Conservation (phyloP, 2,797 vertebrate species). For the Gobio occitaniae region DNA sequence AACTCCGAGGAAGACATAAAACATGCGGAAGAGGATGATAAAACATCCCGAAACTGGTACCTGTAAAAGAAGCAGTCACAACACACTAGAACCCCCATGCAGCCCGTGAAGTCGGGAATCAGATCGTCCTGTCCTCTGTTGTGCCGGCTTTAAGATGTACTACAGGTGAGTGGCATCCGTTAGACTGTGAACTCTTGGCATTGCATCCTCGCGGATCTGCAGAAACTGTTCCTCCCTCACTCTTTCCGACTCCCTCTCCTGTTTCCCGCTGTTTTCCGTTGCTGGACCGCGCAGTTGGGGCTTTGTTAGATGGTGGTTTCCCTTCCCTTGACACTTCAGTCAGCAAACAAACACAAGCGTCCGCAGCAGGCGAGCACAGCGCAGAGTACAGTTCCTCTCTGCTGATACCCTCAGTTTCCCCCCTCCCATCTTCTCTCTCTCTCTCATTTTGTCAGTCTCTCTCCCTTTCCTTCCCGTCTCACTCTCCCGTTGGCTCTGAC, state of each 20-base stretch:
- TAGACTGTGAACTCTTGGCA: slow-evolving; percentile 58
- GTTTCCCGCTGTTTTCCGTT: slow-evolving; percentile 22
- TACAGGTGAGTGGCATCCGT: slow-evolving; percentile 70
- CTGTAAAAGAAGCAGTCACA: slow-evolving; percentile 89
- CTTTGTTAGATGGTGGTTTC: slow-evolving; percentile 37
- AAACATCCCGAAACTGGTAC: slow-evolving; percentile 66
- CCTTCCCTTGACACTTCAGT: slow-evolving; percentile 38
- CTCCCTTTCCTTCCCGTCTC: slow-evolving; percentile 60
- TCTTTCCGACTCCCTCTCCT: not conserved
- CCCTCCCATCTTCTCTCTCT: slow-evolving; percentile 35
- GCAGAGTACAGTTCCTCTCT: slow-evolving; percentile 48
- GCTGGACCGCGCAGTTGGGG: slow-evolving; percentile 6
- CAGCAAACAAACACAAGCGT: slow-evolving; percentile 55
- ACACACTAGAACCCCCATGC: slow-evolving; percentile 86
- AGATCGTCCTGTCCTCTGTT: slow-evolving; percentile 25
- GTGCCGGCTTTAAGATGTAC: slow-evolving; percentile 37
- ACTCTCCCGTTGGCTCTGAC: slow-evolving; percentile 70
- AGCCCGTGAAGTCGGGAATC: slow-evolving; percentile 61
- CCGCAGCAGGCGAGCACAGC: slow-evolving; percentile 47
- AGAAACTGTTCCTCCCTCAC: slow-evolving; percentile 1
- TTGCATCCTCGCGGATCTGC: slow-evolving; percentile 53
- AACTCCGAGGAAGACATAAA: not conserved
- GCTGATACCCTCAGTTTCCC: slow-evolving; percentile 45
- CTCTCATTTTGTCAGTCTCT: slow-evolving; percentile 66
- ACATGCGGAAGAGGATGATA: not conserved